phyloP scores from a whole-genome alignment of 2,888 invertebrate species.

The Lasioglossum lativentre region DNA sequence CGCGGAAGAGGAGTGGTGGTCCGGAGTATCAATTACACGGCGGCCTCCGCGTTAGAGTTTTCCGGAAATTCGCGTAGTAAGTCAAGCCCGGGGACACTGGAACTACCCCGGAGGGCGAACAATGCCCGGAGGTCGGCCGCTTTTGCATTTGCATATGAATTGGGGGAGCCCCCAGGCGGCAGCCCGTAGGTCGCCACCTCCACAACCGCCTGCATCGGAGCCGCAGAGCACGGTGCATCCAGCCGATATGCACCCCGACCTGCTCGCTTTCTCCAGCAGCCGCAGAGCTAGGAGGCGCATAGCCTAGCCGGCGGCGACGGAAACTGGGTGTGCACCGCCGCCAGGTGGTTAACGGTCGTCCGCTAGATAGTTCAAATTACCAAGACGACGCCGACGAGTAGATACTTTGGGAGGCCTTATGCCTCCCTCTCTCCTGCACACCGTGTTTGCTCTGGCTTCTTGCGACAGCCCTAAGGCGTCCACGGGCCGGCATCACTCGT shows the following conservation, averaged over 20 bases:
- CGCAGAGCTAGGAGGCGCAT: neutral
- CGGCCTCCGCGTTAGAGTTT: conserved; percentile 79
- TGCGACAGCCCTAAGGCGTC: neutral
- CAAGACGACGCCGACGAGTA: conserved; percentile 28
- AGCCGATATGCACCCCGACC: conserved; percentile 14
- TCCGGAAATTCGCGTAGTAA: conserved; percentile 84
- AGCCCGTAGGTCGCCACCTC: conserved; percentile 64
- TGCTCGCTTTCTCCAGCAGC: neutral
- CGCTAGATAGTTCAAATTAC: conserved; percentile 76
- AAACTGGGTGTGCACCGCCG: conserved; percentile 62
- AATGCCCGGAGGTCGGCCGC: conserved; percentile 80
- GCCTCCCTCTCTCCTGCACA: neutral
- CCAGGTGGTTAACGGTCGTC: conserved; percentile 64
- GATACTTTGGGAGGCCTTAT: conserved; percentile 8
- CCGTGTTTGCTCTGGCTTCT: conserved; percentile 15
- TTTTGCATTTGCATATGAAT: conserved; percentile 84
- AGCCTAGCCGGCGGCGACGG: conserved; percentile 14
- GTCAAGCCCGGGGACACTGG: conserved; percentile 81
- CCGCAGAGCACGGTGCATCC: conserved; percentile 30
- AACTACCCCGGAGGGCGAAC: conserved; percentile 76
- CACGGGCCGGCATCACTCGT: conserved; percentile 63
- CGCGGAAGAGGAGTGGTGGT: neutral
- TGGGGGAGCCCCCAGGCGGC: conserved; percentile 67
- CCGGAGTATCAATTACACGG: conserved; percentile 82
- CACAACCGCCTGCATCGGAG: conserved; percentile 39